These are phyloP conservation scores for Epistrophe grossulariae DNA, from an alignment of 2,888 invertebrate species.

Conservation along the genomic window DNA sequence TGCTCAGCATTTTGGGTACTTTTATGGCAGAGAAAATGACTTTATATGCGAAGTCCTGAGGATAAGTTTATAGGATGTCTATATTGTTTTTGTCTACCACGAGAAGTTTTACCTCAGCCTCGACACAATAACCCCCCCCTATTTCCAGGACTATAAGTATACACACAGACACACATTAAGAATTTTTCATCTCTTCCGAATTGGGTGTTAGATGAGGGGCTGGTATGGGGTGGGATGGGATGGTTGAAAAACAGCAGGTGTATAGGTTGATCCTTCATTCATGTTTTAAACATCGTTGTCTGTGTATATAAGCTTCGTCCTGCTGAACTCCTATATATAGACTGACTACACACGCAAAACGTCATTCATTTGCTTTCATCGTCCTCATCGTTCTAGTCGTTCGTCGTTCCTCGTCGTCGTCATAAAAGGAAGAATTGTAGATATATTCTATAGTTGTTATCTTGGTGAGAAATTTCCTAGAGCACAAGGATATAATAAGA, in stretches of 20 bases:
- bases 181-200: conserved; percentile 20
- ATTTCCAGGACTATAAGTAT: background rate
- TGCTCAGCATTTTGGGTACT: conserved; percentile 68
- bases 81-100: conserved; percentile 74
- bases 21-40: conserved; percentile 74
- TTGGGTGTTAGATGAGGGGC: conserved; percentile 5
- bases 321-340: conserved; percentile 20
- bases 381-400: conserved; percentile 51
- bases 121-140: conserved; percentile 2
- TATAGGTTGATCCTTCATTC: conserved; percentile 75
- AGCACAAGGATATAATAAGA: conserved; percentile 67
- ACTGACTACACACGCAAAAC: conserved; percentile 72
- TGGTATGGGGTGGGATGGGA: conserved; percentile 5
- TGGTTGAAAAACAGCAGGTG: conserved; percentile 59
- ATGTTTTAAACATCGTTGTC: conserved; percentile 58
- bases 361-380: conserved; percentile 73
- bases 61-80: conserved; percentile 76
- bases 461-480: conserved; percentile 55
- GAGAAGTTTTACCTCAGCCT: conserved; percentile 42
- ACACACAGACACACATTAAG: conserved; percentile 54
- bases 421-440: conserved; percentile 47
- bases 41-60: conserved; percentile 73
- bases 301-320: conserved; percentile 45
- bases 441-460: conserved; percentile 18
- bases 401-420: conserved; percentile 19